Conservation (phyloP, 2,888 invertebrate genomes). For the Coelogynopora nodosa region DNA sequence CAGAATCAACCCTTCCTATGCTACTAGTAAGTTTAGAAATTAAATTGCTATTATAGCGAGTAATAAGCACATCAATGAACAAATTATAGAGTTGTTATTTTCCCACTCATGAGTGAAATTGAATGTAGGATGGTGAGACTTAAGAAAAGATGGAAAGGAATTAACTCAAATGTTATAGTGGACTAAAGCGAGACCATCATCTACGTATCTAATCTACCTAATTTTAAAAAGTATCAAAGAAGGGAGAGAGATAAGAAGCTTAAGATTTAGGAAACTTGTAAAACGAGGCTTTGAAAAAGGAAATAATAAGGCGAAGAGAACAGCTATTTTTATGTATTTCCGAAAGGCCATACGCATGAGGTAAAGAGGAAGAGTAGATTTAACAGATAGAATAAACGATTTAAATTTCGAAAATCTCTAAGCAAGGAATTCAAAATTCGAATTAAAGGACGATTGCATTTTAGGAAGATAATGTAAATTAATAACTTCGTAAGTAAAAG, state of each 20-base stretch:
- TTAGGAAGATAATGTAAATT: not conserved
- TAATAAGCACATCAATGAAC: not conserved
- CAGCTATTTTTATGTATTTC: too few relatives aligned
- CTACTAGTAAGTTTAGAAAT: too few relatives aligned
- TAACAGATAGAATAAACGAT: not conserved
- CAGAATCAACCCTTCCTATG: too few relatives aligned
- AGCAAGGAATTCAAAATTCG: not conserved
- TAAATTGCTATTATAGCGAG: not conserved
- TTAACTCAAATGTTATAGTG: not conserved
- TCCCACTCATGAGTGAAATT: not conserved
- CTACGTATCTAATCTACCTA: not conserved
- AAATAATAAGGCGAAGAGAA: too few relatives aligned
- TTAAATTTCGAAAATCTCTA: not conserved
- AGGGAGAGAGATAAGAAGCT: too few relatives aligned
- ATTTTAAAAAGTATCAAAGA: too few relatives aligned
- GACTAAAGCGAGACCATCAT: not conserved
- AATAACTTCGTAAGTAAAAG: not conserved
- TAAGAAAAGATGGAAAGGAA: not conserved
- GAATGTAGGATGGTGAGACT: constrained; percentile 48
- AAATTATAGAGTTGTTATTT: not conserved
- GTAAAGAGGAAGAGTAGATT: not conserved
- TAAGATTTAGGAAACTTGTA: too few relatives aligned
- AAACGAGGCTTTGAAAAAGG: too few relatives aligned
- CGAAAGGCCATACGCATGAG: not conserved
- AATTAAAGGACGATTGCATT: not conserved